Conservation (phyloP, 2,888 invertebrate genomes). For the Ellobium chinense region DNA sequence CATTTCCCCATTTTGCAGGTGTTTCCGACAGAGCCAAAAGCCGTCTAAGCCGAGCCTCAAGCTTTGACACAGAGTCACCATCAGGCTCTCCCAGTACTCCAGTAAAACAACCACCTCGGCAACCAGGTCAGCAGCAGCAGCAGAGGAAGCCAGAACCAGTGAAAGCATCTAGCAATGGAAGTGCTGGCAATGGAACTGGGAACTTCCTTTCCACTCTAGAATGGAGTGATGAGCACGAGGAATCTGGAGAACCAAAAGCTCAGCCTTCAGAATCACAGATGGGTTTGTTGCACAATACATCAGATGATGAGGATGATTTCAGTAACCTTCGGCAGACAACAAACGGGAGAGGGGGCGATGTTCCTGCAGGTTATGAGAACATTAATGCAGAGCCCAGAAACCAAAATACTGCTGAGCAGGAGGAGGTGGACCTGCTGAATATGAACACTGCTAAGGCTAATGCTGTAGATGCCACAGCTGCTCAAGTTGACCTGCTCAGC, state of each 20-base stretch:
- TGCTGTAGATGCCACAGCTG: neutral
- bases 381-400: neutral
- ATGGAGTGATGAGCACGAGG: conserved; percentile 58
- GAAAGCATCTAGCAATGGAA: conserved; percentile 25
- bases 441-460: conserved; percentile 49
- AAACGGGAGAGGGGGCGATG: conserved; percentile 31
- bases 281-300: conserved; percentile 56
- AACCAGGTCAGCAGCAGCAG: conserved; percentile 18
- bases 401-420: neutral
- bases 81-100: conserved; percentile 57
- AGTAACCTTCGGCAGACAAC: conserved; percentile 54
- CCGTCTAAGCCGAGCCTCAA: conserved; percentile 62
- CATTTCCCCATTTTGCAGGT: conserved; percentile 55
- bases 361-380: conserved; percentile 44
- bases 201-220: conserved; percentile 66
- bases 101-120: conserved; percentile 20
- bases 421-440: conserved; percentile 64
- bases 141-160: neutral
- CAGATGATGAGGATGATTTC: conserved; percentile 71
- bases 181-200: conserved; percentile 33
- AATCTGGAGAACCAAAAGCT: neutral
- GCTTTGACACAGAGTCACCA: conserved; percentile 60
- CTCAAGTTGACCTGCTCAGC: conserved; percentile 44
- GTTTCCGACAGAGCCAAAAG: conserved; percentile 69
- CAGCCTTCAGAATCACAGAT: conserved; percentile 53